Evolutionary conservation across 2,113 vertebrate species (phyloP).

Genomic region (Varanus komodoensis): DNA sequence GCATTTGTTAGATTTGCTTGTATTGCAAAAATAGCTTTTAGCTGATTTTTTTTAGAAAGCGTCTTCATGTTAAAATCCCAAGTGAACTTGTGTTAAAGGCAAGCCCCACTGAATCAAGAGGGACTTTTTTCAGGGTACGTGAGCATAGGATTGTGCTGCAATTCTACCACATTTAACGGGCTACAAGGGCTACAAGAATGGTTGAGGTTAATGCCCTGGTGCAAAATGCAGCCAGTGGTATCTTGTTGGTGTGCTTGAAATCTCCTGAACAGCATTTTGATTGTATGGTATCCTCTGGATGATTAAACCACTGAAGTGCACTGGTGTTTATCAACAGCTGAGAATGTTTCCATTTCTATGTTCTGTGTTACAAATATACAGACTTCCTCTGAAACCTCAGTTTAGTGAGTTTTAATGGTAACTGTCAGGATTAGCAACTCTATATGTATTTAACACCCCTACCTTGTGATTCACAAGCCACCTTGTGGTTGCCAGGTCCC

Average conservation of each 20-base stretch:
- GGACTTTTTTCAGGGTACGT: no score
- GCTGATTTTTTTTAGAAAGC: no score
- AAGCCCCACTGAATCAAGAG: no score
- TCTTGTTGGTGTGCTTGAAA: accelerated
- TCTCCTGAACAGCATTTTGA: background rate
- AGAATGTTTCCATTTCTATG: background rate
- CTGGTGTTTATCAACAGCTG: constrained; percentile 12
- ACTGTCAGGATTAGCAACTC: background rate
- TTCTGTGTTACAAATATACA: constrained; percentile 11
- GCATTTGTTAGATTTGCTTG: background rate
- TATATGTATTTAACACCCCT: background rate
- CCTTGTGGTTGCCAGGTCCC: background rate
- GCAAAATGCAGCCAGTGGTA: background rate
- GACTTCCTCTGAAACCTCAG: constrained; percentile 18
- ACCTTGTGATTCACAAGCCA: background rate
- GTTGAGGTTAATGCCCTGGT: accelerated
- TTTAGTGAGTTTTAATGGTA: background rate
- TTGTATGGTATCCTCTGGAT: background rate
- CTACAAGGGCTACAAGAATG: background rate
- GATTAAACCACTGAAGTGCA: constrained; percentile 29
- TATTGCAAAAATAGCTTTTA: background rate
- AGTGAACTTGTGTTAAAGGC: no score
- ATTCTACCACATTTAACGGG: background rate
- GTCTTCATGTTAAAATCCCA: no score
- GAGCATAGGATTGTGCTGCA: background rate